Base-by-base conservation (phyloP, 2,113 vertebrate species). In the Hippocampus zosterae region DNA sequence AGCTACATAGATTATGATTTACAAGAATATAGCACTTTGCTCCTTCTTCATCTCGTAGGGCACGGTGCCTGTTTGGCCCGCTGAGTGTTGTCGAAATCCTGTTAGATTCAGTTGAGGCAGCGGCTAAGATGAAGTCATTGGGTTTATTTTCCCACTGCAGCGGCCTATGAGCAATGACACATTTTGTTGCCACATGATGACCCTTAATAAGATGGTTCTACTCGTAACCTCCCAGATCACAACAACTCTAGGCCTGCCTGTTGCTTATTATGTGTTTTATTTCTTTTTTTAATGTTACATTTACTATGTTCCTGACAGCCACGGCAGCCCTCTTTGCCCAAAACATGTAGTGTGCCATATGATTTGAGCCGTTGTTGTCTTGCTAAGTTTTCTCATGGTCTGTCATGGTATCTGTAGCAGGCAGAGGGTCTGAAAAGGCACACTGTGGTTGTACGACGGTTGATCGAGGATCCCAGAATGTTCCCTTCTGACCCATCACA, bases 91-190 rank as follows among this genome's bases (percentile, higher is more conserved):
- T 50, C 40, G 72, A 81, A 77, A 81, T 70, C 70, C 40, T 23
- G 11, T 23, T 23, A 68, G 68, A 55, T 57, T 41, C 69, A 65
- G 70, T 83, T 68, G 68, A 56, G 68, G 68, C 60, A 46, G 72
- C 77, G 62, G 37, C 44, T 81, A 52, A 79, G 53, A 68, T 77
- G 75, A 79, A 77, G 75, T 80, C 77, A 71, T 42, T 63, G 19
- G 40, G 68, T 82, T 72, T 84, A 66, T 81, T 81, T 79, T 48
- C 59, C 46, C 6, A 4, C 68, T 42, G 68, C 78, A 71, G 63
- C 69, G 64, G 71, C 65, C 74, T 81, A 86, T 70, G 81, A 76
- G 71, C 72, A 70, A 67, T 69, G 68, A 86, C 78, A 81, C 69
- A 75, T 72, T 77, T 68, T 72, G 74, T 81, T 84, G 81, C 81